These are phyloP conservation scores for Samia ricini DNA, from an alignment of 1,140 invertebrate genomes.

Conservation along the genomic window DNA sequence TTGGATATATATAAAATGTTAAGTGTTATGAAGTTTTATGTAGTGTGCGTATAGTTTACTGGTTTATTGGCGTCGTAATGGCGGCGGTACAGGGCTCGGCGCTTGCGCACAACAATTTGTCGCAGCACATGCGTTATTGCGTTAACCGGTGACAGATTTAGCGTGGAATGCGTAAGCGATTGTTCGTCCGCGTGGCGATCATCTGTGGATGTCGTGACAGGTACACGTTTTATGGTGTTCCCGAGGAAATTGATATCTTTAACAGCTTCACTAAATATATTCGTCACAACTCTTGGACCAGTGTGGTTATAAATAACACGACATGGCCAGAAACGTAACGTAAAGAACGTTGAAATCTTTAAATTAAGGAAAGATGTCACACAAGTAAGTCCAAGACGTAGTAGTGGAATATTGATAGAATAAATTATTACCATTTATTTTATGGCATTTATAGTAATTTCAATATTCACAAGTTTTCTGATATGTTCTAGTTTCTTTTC, in stretches of 20 bases:
- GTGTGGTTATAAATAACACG: not conserved
- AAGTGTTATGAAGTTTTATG: not conserved
- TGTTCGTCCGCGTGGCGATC: slow-evolving; percentile 15
- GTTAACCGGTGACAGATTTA: slow-evolving; percentile 16
- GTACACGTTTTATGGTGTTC: not conserved
- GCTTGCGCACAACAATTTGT: slow-evolving; percentile 18
- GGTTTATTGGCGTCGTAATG: slow-evolving; percentile 6
- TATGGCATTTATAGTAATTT: too few species aligned
- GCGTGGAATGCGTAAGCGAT: slow-evolving; percentile 15
- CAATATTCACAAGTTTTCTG: too few species aligned
- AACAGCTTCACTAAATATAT: not conserved
- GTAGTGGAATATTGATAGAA: too few species aligned
- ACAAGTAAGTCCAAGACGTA: too few species aligned
- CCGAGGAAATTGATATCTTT: not conserved
- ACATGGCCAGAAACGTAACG: too few species aligned
- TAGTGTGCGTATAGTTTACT: not conserved
- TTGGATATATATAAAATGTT: too few species aligned
- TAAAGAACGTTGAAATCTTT: too few species aligned
- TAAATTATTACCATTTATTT: too few species aligned
- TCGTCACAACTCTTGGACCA: not conserved
- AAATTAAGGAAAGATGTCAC: too few species aligned
- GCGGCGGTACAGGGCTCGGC: slow-evolving; percentile 11
- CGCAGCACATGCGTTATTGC: slow-evolving; percentile 4
- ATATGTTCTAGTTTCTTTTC: too few species aligned
- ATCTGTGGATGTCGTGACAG: slow-evolving; percentile 8